These are phyloP conservation scores for Macheiramphus alcinus DNA, from an alignment of 2,113 vertebrate genomes.

Conservation along the genomic window DNA sequence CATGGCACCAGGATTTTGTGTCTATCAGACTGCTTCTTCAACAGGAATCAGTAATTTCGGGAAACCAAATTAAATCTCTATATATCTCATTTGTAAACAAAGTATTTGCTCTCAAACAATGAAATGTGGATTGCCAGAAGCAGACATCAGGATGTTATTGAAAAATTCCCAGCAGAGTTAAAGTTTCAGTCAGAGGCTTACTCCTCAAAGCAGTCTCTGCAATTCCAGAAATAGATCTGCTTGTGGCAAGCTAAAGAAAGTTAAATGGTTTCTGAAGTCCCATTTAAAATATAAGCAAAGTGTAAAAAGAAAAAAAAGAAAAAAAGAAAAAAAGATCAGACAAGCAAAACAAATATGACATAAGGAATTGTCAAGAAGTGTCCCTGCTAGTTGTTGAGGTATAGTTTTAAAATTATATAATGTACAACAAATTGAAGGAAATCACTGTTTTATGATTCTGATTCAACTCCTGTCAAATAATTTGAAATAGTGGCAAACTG, in stretches of 20 bases:
- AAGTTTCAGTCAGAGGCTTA: not conserved
- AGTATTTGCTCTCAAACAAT: slow-evolving; percentile 44
- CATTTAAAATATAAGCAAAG: not conserved
- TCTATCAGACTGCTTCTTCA: not conserved
- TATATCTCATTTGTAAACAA: slow-evolving; percentile 47
- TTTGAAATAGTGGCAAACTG: not conserved
- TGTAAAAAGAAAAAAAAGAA: not conserved
- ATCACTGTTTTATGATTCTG: not conserved
- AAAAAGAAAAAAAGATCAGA: not conserved
- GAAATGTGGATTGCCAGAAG: slow-evolving; percentile 37
- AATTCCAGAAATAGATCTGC: not conserved
- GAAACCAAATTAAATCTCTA: not conserved
- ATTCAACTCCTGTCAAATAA: not conserved
- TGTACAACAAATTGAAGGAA: not conserved
- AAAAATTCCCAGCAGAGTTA: slow-evolving; percentile 34
- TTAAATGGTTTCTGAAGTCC: not conserved
- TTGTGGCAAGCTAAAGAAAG: not conserved
- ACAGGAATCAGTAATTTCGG: not conserved
- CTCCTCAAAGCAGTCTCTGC: not conserved
- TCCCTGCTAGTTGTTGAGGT: not conserved
- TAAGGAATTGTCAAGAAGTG: not conserved
- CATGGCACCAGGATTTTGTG: not conserved
- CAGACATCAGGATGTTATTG: slow-evolving; percentile 15
- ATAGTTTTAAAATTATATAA: not conserved
- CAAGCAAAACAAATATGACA: not conserved